A percentile compares a stretch with the other conserved stretches of the same genome.
These are phyloP conservation scores for Oedothorax gibbosus DNA, from an alignment of 1,140 invertebrate species.

Conservation along the genomic window DNA sequence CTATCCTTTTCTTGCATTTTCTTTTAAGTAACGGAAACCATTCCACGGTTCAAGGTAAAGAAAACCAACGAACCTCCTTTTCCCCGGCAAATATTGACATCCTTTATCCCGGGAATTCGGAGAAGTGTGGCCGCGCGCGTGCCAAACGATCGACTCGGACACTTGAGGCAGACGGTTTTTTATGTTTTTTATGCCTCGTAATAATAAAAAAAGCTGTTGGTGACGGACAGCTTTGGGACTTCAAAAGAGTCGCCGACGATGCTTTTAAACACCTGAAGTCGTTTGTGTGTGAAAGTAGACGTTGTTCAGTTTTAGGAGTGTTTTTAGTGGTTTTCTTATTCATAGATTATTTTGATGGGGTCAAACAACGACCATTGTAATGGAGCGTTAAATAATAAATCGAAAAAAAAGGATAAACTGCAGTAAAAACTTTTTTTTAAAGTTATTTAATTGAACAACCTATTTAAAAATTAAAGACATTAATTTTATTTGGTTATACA, in stretches of 20 bases:
- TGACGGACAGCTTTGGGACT: background rate
- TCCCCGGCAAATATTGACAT: conserved; percentile 30
- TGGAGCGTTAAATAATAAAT: too few species aligned
- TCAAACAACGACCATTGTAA: too few species aligned
- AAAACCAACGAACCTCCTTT: conserved; percentile 1
- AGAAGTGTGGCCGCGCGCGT: background rate
- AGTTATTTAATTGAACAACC: too few species aligned
- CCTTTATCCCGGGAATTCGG: background rate
- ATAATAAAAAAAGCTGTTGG: too few species aligned
- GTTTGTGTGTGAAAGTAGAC: conserved; percentile 11
- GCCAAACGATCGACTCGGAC: conserved; percentile 22
- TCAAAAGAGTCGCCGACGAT: conserved; percentile 16
- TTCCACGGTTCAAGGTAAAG: background rate
- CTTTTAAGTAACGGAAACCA: background rate
- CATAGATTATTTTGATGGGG: conserved; percentile 3
- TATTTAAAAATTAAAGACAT: too few species aligned
- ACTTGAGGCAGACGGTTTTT: background rate
- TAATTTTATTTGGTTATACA: too few species aligned
- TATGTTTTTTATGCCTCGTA: too few species aligned
- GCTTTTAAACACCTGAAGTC: conserved; percentile 10
- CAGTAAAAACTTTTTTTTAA: too few species aligned
- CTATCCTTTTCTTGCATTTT: background rate
- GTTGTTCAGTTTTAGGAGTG: too few species aligned
- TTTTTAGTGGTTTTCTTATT: background rate
- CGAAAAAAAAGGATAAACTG: too few species aligned